Conservation (phyloP, 2,113 vertebrate genomes). For the Melanerpes aurifrons region DNA sequence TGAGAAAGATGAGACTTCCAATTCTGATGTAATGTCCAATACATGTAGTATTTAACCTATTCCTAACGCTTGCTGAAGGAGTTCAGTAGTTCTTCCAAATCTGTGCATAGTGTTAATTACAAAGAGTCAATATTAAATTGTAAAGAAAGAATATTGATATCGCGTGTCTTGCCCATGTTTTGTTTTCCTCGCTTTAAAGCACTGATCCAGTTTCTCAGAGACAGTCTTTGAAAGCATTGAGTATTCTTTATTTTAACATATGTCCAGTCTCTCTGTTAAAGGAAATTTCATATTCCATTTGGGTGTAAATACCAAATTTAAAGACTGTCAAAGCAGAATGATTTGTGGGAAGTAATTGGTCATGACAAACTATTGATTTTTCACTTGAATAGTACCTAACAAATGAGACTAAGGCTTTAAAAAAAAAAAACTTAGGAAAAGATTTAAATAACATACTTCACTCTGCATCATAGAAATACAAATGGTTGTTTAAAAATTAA, state of each 20-base stretch:
- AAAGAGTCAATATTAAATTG: neutral
- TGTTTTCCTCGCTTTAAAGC: neutral
- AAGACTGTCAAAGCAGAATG: neutral
- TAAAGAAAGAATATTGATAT: neutral
- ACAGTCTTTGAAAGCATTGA: neutral
- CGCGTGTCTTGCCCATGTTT: neutral
- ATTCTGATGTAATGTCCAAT: neutral
- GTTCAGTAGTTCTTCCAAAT: neutral
- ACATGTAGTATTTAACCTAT: neutral
- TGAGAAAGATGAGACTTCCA: neutral
- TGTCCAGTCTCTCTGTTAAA: neutral
- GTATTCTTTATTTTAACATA: neutral
- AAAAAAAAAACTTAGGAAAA: neutral
- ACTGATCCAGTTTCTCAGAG: neutral
- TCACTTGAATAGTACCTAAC: neutral
- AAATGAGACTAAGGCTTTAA: neutral
- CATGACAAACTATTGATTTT: neutral
- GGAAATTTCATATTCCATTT: neutral
- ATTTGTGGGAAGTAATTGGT: neutral
- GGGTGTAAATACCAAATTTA: neutral
- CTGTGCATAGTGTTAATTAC: neutral
- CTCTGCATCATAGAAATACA: neutral
- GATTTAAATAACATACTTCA: neutral
- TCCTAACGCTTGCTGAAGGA: neutral
- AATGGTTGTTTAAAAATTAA: slow-evolving; percentile 1